A percentile compares a stretch with the other conserved stretches of the same genome.
Evolutionary conservation across 2,113 vertebrate species (phyloP).

Genomic region (Dendrocopos noguchii): DNA sequence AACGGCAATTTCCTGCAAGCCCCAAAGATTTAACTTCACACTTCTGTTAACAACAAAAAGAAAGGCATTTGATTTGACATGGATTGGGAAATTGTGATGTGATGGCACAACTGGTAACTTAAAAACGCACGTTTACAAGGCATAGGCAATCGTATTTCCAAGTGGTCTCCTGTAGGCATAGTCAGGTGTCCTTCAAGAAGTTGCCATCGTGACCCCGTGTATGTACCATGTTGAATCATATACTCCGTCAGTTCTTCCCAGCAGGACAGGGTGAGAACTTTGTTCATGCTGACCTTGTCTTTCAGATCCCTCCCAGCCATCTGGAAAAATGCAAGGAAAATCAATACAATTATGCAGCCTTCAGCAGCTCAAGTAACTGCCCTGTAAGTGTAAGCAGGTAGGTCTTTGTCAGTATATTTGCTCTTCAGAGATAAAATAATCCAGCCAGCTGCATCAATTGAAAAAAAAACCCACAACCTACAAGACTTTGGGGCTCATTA

Average conservation of each 20-base stretch:
- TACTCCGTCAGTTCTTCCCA: neutral
- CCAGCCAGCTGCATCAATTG: conserved; percentile 36
- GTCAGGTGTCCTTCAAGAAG: conserved; percentile 39
- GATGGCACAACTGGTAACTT: conserved; percentile 74
- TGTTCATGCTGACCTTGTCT: neutral
- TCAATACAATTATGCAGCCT: conserved; percentile 2
- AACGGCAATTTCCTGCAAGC: conserved; percentile 22
- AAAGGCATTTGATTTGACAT: conserved; percentile 13
- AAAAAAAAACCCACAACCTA: neutral
- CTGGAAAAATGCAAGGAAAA: neutral
- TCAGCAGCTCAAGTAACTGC: conserved; percentile 47
- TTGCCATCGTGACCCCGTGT: neutral
- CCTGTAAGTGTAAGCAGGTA: conserved; percentile 31
- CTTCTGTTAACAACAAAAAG: conserved; percentile 9
- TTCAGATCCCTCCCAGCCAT: neutral
- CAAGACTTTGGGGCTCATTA: conserved; percentile 53
- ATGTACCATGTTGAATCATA: conserved; percentile 57
- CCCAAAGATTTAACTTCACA: conserved; percentile 56
- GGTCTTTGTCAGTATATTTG: conserved; percentile 26
- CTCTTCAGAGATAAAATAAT: conserved; percentile 51
- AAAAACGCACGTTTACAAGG: conserved; percentile 67
- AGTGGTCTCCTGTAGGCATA: conserved; percentile 8
- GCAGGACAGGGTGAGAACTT: conserved; percentile 39
- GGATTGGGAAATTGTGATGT: conserved; percentile 54
- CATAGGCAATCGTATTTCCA: conserved; percentile 59